Evolutionary conservation across 2,113 vertebrate species (phyloP), one percentile per base, ranked within the genome.

Genomic region (Scolopax mira): DNA sequence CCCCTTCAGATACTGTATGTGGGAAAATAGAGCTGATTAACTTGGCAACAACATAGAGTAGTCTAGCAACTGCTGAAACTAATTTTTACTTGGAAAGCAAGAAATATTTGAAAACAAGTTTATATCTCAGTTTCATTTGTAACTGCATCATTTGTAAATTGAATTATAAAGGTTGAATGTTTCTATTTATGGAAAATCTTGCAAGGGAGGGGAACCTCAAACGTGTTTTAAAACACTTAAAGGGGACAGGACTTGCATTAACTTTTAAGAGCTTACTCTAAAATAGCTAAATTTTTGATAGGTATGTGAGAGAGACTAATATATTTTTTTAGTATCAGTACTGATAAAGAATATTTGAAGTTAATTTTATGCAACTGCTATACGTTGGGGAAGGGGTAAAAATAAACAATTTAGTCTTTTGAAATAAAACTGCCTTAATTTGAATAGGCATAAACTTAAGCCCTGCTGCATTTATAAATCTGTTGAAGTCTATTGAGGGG

Each of bases 11-110:
- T 60, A 33, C 77, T 79, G 4, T 84, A 48, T 90, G 61, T 22
- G 52, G 18, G 52, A 67, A 93, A 92, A 94, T 52, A 33, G 79
- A 89, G 78, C 86, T 87, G 65, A 93, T 95, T 89, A 92, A 57
- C 69, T 94, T 94, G 89, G 65, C 94, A 90, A 28, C 46, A 71
- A 13, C 66, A 19, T 35, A 60, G 37, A 88, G 54, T n/a, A 74
- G 23, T 65, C 78, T 70, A 41, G 39, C 77, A 92, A 70, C 71
- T 94, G 71, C 1, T 49, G 67, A 72, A 83, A 67, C 57, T 55
- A 46, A 37, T 77, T 44, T 86, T 73, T 66, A 3, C 33, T 92
- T 86, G 54, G 57, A 88, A 96, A 92, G 62, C 37, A 66, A 60
- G 58, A 80, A 82, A 52, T 82, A 71, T 41, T 93, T 93, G 67